Base-by-base conservation (phyloP, 1,140 invertebrate species). In the Cheumatopsyche charites region DNA sequence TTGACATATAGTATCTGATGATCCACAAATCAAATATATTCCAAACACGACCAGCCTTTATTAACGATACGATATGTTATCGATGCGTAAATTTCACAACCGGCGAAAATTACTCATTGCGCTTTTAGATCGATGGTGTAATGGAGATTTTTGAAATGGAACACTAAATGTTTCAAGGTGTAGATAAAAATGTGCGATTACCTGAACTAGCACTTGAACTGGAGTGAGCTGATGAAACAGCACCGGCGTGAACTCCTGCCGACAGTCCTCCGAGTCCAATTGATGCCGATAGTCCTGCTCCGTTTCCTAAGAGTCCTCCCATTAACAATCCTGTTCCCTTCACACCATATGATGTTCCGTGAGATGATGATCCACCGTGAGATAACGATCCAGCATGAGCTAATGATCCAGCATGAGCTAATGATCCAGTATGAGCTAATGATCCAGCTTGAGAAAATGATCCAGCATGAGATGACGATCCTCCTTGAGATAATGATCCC, bases 231-330 rank as follows among this genome's bases (percentile, higher is more conserved):
- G 55, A 58, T 12, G 72, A 61, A 62, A 63, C 66, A 1, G 72
- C 68, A 55, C 68, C 62, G 19, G 73, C 68, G 62, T 71, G 63
- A 25, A 47, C 42, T 23, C 52, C 62, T 23, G 68, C 55, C 17
- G 67, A 61, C 1, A 61, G 19, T 13, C 67, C 67, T 21, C 67
- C 67, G 2, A 69, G 15, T 9, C 66, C 72, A 11, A 65, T 3
- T 9, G 72, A 69, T 7, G n/a, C 72, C 7, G 67, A 69, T 15
- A 69, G n/a, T 36, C 72, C 67, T 45, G 21, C 67, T n/a, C 36
- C 6, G 1, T 62, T 52, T 11, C 25, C 72, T 2, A 67, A 52
- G 17, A 69, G 12, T 49, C 72, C 67, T 23, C 62, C 70, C 2
- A 19, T 25, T 13, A 23, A 11, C 12, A 17, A 17, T 12, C 61